phyloP scores from a whole-genome alignment of 2,113 vertebrate genomes.

The Delphinus delphis region DNA sequence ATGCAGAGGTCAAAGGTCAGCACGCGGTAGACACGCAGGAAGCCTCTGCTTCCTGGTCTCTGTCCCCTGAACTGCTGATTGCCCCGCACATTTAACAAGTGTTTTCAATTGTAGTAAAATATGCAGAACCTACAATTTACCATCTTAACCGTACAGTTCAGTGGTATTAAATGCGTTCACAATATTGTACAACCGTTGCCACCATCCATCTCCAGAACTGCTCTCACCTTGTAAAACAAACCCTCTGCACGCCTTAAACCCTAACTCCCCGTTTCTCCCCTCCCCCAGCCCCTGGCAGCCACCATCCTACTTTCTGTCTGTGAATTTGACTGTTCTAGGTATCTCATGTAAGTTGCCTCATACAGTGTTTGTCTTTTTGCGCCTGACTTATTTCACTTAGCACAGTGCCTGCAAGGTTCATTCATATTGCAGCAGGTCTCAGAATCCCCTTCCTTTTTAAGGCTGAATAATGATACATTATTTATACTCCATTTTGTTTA shows the following conservation, averaged over 20 bases:
- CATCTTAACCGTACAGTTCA: too few relatives aligned
- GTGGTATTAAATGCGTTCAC: background rate
- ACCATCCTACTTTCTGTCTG: background rate
- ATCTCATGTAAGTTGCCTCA: background rate
- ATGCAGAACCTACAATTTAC: too few relatives aligned
- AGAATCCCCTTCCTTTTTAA: background rate
- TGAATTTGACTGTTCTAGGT: background rate
- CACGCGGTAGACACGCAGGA: accelerated
- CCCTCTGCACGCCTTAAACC: too few relatives aligned
- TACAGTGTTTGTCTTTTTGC: background rate
- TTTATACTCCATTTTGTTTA: background rate
- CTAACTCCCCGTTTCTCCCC: background rate
- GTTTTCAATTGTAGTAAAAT: background rate
- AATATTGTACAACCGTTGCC: accelerated
- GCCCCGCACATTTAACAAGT: background rate
- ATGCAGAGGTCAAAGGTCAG: too few relatives aligned
- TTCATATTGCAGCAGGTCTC: background rate
- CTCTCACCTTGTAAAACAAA: too few relatives aligned
- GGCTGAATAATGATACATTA: background rate
- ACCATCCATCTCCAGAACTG: background rate
- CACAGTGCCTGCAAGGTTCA: background rate
- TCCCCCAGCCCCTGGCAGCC: too few relatives aligned
- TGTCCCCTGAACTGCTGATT: background rate
- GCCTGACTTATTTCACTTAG: background rate
- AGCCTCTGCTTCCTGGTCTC: background rate